Conservation (phyloP, 2,797 vertebrate genomes). For the Gephyroberyx darwinii region DNA sequence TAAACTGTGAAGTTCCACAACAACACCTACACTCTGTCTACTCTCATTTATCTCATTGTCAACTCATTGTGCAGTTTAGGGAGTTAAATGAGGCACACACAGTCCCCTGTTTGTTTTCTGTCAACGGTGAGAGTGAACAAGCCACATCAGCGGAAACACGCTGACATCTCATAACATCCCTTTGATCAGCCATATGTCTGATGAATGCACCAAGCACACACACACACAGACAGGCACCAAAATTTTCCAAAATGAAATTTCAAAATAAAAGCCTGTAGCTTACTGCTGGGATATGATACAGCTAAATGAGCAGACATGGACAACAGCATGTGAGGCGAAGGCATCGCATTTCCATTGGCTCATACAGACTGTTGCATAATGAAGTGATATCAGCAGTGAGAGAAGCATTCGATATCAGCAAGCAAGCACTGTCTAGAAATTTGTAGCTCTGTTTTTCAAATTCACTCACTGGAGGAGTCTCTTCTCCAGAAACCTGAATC, state of each 20-base stretch:
- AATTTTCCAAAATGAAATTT: background rate
- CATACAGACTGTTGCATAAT: conserved; percentile 6
- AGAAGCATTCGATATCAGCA: background rate
- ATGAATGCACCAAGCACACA: conserved; percentile 15
- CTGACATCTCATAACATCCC: conserved; percentile 7
- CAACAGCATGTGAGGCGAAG: background rate
- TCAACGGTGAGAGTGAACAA: conserved; percentile 21
- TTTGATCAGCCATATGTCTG: conserved; percentile 22
- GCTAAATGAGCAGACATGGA: background rate
- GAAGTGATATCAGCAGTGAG: background rate
- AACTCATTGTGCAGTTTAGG: conserved; percentile 20
- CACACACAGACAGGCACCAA: background rate
- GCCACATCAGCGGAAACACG: conserved; percentile 16
- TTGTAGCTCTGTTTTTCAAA: conserved; percentile 14
- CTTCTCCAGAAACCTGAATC: background rate
- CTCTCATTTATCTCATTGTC: conserved; percentile 28
- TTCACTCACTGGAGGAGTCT: background rate
- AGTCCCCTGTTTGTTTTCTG: conserved; percentile 38
- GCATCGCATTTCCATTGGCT: background rate
- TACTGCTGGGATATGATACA: background rate
- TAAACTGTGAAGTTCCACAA: background rate
- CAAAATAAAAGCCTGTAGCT: conserved; percentile 10
- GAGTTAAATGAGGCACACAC: conserved; percentile 24
- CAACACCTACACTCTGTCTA: conserved; percentile 11
- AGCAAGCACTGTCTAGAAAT: conserved; percentile 3